These are phyloP conservation scores for Neogobius melanostomus DNA, from an alignment of 2,113 vertebrate genomes.

Conservation along the genomic window DNA sequence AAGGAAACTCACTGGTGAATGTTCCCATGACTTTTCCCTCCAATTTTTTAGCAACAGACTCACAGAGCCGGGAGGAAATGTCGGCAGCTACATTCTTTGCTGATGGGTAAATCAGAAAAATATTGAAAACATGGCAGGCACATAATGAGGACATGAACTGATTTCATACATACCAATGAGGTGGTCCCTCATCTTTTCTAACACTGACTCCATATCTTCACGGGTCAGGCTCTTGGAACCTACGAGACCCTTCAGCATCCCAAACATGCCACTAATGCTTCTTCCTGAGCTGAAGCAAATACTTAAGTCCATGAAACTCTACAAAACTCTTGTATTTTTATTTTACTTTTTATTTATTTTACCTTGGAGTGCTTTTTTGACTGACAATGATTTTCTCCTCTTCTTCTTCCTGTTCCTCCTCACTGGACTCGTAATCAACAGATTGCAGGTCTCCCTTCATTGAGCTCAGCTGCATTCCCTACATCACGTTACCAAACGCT, in stretches of 20 bases:
- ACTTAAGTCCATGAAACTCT: not conserved
- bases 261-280: slow-evolving; percentile 93
- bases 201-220: slow-evolving; percentile 90
- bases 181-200: slow-evolving; percentile 98
- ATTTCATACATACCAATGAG: slow-evolving; percentile 81
- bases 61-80: slow-evolving; percentile 91
- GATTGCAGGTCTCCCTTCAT: slow-evolving; percentile 86
- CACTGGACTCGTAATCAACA: slow-evolving; percentile 89
- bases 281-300: slow-evolving; percentile 78
- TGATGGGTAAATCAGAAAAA: slow-evolving; percentile 43
- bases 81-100: slow-evolving; percentile 98
- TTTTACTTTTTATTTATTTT: not conserved
- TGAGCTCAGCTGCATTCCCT: slow-evolving; percentile 64
- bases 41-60: slow-evolving; percentile 95
- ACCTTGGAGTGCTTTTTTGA: slow-evolving; percentile 76
- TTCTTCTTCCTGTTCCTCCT: slow-evolving; percentile 75
- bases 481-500: slow-evolving; percentile 19
- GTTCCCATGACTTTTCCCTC: slow-evolving; percentile 99
- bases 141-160: not conserved
- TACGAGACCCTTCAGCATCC: slow-evolving; percentile 96
- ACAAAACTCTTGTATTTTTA: not conserved
- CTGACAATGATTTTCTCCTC: slow-evolving; percentile 69
- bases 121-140: not conserved
- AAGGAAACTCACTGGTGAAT: slow-evolving; percentile 90
- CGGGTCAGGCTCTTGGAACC: slow-evolving; percentile 90